Evolutionary conservation across 2,888 invertebrate genomes (phyloP).

Genomic region (Amaurobius ferox): DNA sequence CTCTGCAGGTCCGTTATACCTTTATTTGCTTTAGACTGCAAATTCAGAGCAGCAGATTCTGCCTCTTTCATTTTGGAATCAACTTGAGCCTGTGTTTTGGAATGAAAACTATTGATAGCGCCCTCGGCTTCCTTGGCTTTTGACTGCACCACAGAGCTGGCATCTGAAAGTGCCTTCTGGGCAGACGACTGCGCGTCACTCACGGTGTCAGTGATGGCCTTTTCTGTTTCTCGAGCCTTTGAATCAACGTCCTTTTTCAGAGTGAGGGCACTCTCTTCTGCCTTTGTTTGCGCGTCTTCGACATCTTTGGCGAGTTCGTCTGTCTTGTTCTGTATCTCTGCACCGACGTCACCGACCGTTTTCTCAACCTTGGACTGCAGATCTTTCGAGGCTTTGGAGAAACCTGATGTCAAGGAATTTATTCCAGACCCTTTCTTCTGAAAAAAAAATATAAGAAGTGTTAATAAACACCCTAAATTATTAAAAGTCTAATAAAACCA

Average conservation of each 20-base stretch:
- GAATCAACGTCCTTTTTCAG: conserved; percentile 45
- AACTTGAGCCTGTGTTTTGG: too few relatives aligned
- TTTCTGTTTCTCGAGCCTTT: conserved; percentile 50
- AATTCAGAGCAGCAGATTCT: conserved; percentile 29
- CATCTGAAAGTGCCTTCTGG: conserved; percentile 33
- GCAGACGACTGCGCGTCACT: conserved; percentile 23
- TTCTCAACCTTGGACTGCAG: conserved; percentile 37
- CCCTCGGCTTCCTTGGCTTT: conserved; percentile 44
- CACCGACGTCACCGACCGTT: conserved; percentile 28
- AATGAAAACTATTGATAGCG: too few relatives aligned
- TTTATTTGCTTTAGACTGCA: conserved; percentile 30
- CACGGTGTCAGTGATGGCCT: conserved; percentile 25
- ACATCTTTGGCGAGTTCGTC: conserved; percentile 30
- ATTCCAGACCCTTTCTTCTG: conserved; percentile 51
- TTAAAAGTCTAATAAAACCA: too few relatives aligned
- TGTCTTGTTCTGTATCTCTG: conserved; percentile 46
- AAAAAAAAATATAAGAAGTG: conserved; percentile 22
- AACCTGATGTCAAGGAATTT: conserved; percentile 36
- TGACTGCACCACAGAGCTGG: conserved; percentile 25
- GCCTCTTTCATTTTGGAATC: conserved; percentile 45
- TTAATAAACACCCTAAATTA: too few relatives aligned
- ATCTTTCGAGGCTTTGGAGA: conserved; percentile 57
- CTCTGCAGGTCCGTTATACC: conserved; percentile 21
- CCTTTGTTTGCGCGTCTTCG: conserved; percentile 31
- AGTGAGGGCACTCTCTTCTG: conserved; percentile 32